Conservation (phyloP, 2,797 vertebrate species). For the Rhinophrynus dorsalis region DNA sequence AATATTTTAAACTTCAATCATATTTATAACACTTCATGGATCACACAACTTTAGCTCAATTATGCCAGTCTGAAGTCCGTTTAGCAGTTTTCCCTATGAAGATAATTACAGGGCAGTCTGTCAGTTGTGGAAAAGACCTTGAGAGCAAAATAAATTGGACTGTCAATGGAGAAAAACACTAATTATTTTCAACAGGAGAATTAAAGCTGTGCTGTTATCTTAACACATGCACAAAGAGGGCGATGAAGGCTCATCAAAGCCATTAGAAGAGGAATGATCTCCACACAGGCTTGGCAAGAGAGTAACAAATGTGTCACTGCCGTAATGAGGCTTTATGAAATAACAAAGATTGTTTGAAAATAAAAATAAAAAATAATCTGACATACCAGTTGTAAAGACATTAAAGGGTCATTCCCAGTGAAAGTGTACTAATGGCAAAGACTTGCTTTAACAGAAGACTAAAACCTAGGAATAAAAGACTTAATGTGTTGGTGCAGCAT, state of each 20-base stretch:
- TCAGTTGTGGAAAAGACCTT: slow-evolving; percentile 51
- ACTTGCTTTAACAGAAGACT: background rate
- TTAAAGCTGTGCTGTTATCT: slow-evolving; percentile 55
- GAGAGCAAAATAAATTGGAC: slow-evolving; percentile 57
- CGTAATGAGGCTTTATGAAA: slow-evolving; percentile 24
- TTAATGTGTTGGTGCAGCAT: too few relatives aligned
- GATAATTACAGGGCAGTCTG: slow-evolving; percentile 57
- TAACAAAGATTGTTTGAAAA: slow-evolving; percentile 5
- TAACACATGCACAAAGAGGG: slow-evolving; percentile 40
- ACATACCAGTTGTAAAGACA: background rate
- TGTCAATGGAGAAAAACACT: slow-evolving; percentile 62
- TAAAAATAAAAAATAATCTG: slow-evolving; percentile 28
- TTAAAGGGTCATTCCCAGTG: slow-evolving; percentile 1
- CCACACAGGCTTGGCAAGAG: slow-evolving; percentile 19
- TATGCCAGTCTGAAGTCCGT: slow-evolving; percentile 56
- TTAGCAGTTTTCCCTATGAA: slow-evolving; percentile 57
- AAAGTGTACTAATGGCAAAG: background rate
- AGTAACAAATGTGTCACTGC: slow-evolving; percentile 27
- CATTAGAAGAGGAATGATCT: slow-evolving; percentile 31
- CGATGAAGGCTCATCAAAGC: slow-evolving; percentile 6
- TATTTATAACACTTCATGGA: slow-evolving; percentile 37
- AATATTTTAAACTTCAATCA: slow-evolving; percentile 36
- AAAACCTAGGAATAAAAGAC: too few relatives aligned
- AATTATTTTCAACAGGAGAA: slow-evolving; percentile 53
- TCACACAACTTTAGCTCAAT: slow-evolving; percentile 58